Conservation (phyloP, 2,797 vertebrate species). For the Iguana delicatissima region DNA sequence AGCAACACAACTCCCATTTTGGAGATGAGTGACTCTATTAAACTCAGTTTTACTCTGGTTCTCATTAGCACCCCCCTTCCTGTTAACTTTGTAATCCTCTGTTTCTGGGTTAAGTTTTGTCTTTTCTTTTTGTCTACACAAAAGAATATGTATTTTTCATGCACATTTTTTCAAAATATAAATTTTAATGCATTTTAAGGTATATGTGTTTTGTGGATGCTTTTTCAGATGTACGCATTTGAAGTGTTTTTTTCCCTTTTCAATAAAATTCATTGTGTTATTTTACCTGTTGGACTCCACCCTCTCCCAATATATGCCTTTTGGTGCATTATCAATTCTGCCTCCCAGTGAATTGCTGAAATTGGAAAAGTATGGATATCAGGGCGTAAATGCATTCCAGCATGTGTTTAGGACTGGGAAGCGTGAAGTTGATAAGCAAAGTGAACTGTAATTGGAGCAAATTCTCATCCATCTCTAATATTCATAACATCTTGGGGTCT, state of each 20-base stretch:
- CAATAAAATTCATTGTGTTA: neutral
- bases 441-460: neutral
- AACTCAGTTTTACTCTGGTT: neutral
- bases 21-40: neutral
- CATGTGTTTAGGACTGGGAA: neutral
- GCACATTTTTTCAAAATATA: neutral
- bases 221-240: neutral
- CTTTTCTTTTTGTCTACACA: too few species aligned
- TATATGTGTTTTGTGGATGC: neutral
- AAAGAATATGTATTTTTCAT: too few species aligned
- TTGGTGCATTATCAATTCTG: neutral
- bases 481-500: fast-evolving
- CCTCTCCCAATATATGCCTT: neutral
- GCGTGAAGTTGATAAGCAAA: neutral
- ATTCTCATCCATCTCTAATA: neutral
- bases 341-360: neutral
- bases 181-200: neutral
- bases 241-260: neutral
- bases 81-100: neutral
- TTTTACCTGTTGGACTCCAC: neutral
- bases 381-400: neutral
- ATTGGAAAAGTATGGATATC: neutral
- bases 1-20: neutral
- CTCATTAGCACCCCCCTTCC: neutral
- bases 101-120: neutral